These are phyloP conservation scores for Crotophaga sulcirostris DNA, from an alignment of 2,113 vertebrate species.

Conservation along the genomic window DNA sequence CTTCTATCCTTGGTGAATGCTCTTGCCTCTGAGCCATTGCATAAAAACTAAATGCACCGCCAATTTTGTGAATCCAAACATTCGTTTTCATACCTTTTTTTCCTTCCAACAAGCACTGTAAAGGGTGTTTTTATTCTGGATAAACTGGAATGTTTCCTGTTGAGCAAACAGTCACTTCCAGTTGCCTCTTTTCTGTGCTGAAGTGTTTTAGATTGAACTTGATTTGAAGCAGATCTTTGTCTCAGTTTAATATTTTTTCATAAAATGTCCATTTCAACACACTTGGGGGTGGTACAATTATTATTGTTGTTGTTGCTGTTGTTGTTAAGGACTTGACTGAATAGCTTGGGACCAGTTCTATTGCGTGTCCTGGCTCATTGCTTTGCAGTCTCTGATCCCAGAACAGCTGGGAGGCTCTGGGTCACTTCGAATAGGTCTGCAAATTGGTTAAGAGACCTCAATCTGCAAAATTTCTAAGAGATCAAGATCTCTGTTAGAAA, in stretches of 20 bases:
- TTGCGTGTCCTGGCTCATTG: neutral
- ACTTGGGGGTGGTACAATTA: neutral
- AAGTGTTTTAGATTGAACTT: neutral
- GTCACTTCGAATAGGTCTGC: neutral
- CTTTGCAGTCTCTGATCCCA: neutral
- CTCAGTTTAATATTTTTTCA: neutral
- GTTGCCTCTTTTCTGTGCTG: neutral
- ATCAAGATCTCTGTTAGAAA: neutral
- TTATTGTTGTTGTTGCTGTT: no score
- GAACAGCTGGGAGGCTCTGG: neutral
- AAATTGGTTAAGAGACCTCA: neutral
- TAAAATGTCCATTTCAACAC: neutral
- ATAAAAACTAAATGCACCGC: neutral
- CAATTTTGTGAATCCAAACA: slow-evolving; percentile 32
- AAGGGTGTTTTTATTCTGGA: neutral
- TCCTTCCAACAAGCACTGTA: neutral
- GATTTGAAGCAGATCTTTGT: neutral
- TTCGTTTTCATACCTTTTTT: neutral
- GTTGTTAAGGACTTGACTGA: neutral
- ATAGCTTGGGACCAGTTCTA: neutral
- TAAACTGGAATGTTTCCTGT: neutral
- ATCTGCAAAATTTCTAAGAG: neutral
- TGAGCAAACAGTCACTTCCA: neutral
- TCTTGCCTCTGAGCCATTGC: neutral
- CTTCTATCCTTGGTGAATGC: neutral